Conservation (phyloP, 2,797 vertebrate species). For the Graptemys geographica region DNA sequence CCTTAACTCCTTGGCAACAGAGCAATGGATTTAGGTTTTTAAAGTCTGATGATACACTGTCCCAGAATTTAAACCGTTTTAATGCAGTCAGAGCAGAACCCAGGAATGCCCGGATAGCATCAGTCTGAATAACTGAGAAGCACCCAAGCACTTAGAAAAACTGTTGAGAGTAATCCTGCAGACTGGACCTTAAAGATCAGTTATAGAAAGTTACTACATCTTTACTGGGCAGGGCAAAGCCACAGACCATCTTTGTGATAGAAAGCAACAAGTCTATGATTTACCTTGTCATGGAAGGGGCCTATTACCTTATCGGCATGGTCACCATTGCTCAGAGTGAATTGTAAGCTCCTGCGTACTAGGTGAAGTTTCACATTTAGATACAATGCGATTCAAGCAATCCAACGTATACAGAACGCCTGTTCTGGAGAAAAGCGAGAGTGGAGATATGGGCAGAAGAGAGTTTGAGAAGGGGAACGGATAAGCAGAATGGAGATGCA, state of each 20-base stretch:
- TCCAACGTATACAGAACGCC: not conserved
- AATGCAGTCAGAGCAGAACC: not conserved
- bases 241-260: not conserved
- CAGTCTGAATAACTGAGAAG: not conserved
- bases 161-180: not conserved
- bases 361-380: not conserved
- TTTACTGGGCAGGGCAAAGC: not conserved
- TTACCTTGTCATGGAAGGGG: no score
- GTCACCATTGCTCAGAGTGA: not conserved
- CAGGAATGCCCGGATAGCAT: not conserved
- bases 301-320: no score
- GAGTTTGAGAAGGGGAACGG: not conserved
- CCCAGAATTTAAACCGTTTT: rapidly evolving
- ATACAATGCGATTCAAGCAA: not conserved
- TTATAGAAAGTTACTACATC: not conserved
- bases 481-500: no score
- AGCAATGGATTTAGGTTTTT: not conserved
- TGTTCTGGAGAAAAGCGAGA: not conserved
- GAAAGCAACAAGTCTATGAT: no score
- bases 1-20: not conserved
- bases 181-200: not conserved
- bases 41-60: not conserved
- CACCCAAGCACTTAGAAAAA: not conserved
- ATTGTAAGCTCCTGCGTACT: not conserved
- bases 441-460: not conserved